Conservation (phyloP, 2,888 invertebrate genomes). For the Timandra comae region DNA sequence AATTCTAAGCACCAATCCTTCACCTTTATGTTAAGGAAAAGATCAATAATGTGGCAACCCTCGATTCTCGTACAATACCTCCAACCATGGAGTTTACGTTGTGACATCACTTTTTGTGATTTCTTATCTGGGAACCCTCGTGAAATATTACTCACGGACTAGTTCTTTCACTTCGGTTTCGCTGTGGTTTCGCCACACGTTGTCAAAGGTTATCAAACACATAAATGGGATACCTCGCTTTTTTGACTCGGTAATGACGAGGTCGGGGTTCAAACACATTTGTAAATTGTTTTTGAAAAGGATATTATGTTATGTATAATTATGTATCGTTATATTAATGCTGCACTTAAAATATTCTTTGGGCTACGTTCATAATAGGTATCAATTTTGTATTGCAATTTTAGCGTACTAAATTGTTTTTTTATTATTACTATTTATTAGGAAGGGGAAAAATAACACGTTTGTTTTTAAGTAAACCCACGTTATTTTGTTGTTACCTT, state of each 20-base stretch:
- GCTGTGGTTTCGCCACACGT: constrained; percentile 49
- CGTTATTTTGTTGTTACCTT: too few species aligned
- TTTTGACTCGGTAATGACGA: not conserved
- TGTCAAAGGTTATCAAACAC: constrained; percentile 54
- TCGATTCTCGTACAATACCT: constrained; percentile 41
- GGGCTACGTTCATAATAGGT: too few species aligned
- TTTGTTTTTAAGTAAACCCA: too few species aligned
- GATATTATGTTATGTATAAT: too few species aligned
- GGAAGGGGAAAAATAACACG: too few species aligned
- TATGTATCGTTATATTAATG: too few species aligned
- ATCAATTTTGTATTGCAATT: too few species aligned
- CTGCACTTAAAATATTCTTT: too few species aligned
- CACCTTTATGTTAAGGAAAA: constrained; percentile 62
- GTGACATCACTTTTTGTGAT: constrained; percentile 61
- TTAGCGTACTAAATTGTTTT: too few species aligned
- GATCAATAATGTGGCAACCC: constrained; percentile 51
- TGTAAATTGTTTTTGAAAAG: not conserved
- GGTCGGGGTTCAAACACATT: constrained; percentile 1
- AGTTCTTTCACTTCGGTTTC: constrained; percentile 49
- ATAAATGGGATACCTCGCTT: constrained; percentile 32
- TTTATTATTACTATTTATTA: too few species aligned
- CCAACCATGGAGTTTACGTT: constrained; percentile 40
- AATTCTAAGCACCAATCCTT: constrained; percentile 47
- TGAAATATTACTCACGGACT: constrained; percentile 58
- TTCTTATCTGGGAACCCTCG: constrained; percentile 57